These are phyloP conservation scores for Nothura maculosa DNA, from an alignment of 2,797 vertebrate species.

Conservation along the genomic window DNA sequence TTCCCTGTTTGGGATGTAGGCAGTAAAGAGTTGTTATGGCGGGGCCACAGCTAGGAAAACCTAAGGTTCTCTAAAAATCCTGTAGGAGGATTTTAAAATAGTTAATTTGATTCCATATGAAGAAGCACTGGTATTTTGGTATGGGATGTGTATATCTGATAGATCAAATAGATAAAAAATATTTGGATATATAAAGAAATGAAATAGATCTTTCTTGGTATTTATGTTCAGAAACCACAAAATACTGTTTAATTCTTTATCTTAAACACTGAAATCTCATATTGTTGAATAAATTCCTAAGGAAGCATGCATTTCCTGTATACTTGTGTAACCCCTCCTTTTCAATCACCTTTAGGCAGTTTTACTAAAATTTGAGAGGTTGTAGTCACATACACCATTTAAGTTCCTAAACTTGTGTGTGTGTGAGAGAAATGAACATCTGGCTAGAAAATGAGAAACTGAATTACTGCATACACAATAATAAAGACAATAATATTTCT, in stretches of 20 bases:
- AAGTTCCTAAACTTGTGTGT: background rate
- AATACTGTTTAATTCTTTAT: background rate
- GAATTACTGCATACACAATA: background rate
- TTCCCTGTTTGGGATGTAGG: background rate
- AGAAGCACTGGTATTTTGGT: too few relatives aligned
- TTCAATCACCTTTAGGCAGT: too few relatives aligned
- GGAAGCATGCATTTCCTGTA: too few relatives aligned
- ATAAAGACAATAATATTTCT: background rate
- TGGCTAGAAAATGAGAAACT: background rate
- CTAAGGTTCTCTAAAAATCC: background rate
- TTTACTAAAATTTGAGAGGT: too few relatives aligned
- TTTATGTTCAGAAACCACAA: background rate
- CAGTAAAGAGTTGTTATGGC: background rate
- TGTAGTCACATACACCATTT: too few relatives aligned
- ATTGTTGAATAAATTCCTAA: too few relatives aligned
- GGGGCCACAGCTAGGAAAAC: background rate
- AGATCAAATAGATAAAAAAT: background rate
- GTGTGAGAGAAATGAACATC: background rate
- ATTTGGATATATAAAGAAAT: background rate
- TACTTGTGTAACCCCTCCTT: too few relatives aligned
- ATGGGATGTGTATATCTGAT: background rate
- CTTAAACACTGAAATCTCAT: too few relatives aligned
- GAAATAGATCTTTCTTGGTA: background rate
- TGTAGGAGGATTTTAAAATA: background rate
- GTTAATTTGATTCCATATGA: background rate